Base-by-base conservation (phyloP, 35 echinoderm and acorn worm species). In the Apostichopus parvimensis region DNA sequence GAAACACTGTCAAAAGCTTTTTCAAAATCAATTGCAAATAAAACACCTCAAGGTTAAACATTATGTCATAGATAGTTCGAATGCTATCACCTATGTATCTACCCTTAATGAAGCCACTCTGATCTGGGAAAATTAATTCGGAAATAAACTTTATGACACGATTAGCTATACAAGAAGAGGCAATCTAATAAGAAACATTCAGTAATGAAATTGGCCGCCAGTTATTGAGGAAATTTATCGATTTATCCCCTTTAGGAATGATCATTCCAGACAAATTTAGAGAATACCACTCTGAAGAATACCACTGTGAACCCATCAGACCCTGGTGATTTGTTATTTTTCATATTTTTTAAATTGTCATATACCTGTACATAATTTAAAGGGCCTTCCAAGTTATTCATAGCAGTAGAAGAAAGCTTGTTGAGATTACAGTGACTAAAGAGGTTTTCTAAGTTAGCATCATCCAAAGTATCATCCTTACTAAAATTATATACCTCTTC, bases 121-220 rank as follows among this genome's bases (percentile, higher is more conserved):
- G 80, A 6, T 83, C 80, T 1, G 8, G 14, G 11, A 17, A 22
- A 15, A 71, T 88, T 4, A 88, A 18, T 0, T 88, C 15, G 12
- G 17, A 13, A 7, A 88, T 9, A 11, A 88, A 59, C 25, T 6
- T 6, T 88, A 52, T 68, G 9, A 70, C 70, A 10, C 86, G 86
- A 17, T 87, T 62, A 14, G 85, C 85, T 5, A 64, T 87, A 68
- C 17, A 87, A 9, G 55, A 14, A 52, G 57, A 72, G 13, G 58
- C 55, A 23, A 87, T 61, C 68, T 87, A 72, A 68, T 23, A 53
- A 87, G 57, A 65, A 9, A 68, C 85, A 87, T 70, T 87, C 7
- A 87, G 59, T 14, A 87, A n/a, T 10, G 55, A 56, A 83, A 83
- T 83, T 20, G 6, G 21, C n/a, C 85, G 65, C 85, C 85, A 61